Evolutionary conservation across 2,888 invertebrate species (phyloP).

Genomic region (Masnerella sp.): DNA sequence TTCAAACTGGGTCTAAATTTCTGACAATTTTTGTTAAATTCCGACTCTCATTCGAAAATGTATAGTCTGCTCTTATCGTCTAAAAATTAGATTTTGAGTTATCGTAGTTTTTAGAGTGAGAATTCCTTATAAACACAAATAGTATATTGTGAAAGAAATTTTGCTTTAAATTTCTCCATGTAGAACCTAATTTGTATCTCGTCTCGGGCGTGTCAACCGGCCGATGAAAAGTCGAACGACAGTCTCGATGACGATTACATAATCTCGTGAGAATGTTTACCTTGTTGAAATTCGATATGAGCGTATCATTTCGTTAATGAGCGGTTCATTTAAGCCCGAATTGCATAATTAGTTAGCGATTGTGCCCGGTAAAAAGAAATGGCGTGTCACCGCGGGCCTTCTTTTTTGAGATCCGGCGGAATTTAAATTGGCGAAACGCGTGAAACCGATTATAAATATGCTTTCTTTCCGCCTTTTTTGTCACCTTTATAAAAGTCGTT

Average conservation of each 20-base stretch:
- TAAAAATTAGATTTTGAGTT: no score
- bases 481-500: not conserved
- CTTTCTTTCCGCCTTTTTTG: not conserved
- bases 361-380: conserved; percentile 8
- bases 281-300: conserved; percentile 47
- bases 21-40: no score
- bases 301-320: conserved; percentile 53
- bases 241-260: conserved; percentile 31
- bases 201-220: conserved; percentile 31
- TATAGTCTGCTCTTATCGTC: no score
- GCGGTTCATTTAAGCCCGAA: conserved; percentile 33
- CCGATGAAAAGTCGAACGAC: conserved; percentile 6
- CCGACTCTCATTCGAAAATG: no score
- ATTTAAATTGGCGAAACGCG: conserved; percentile 10
- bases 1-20: no score
- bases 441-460: not conserved
- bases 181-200: conserved; percentile 8
- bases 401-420: conserved; percentile 3
- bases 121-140: no score
- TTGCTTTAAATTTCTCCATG: conserved; percentile 19
- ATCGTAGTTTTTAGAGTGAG: no score
- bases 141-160: not conserved
- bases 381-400: conserved; percentile 3
- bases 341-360: conserved; percentile 38
- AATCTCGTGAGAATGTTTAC: conserved; percentile 54